phyloP scores from a whole-genome alignment of 2,888 invertebrate genomes.

The Meloe dianella region DNA sequence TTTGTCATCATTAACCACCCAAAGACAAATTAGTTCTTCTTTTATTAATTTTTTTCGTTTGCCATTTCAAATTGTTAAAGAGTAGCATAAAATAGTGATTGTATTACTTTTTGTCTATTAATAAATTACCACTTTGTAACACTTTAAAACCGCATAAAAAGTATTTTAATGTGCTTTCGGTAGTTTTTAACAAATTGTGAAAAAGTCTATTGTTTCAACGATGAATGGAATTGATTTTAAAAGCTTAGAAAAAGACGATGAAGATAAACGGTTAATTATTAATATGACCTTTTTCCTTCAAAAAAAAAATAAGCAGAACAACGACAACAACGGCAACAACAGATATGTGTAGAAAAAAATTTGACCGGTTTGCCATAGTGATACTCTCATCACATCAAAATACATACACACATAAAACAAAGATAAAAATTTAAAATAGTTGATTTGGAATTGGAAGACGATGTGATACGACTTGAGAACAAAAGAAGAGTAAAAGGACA shows the following conservation, averaged over 20 bases:
- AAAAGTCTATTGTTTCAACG: neutral
- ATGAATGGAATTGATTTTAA: conserved; percentile 24
- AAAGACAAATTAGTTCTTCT: neutral
- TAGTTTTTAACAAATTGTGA: neutral
- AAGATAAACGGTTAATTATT: conserved; percentile 8
- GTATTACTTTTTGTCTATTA: neutral
- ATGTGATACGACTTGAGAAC: neutral
- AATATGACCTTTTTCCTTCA: neutral
- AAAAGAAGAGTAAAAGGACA: neutral
- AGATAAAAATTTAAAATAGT: neutral
- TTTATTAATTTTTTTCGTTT: neutral
- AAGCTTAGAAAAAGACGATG: neutral
- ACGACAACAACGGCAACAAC: neutral
- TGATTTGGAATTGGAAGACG: neutral
- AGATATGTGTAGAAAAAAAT: neutral
- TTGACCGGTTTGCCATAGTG: conserved; percentile 1
- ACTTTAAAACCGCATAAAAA: neutral
- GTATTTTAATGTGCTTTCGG: neutral
- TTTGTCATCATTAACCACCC: conserved; percentile 9
- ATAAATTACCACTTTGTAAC: neutral
- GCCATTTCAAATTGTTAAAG: too few relatives aligned
- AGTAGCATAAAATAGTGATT: too few relatives aligned
- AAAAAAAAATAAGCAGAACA: neutral
- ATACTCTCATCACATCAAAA: neutral
- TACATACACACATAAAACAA: neutral